Conservation (phyloP, 2,797 vertebrate species). For the Siniperca scherzeri region DNA sequence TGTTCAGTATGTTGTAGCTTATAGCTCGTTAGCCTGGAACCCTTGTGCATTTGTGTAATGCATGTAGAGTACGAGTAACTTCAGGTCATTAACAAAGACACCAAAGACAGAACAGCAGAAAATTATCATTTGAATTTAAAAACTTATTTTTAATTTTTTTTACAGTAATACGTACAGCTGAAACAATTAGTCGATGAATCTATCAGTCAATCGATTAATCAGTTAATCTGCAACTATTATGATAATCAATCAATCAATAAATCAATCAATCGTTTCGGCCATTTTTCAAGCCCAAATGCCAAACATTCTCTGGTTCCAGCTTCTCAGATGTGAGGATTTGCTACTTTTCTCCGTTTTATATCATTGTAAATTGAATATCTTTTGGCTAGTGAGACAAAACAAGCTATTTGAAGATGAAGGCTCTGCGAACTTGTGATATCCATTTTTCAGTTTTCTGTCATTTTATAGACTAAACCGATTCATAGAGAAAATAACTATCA, state of each 20-base stretch:
- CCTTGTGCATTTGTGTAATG: neutral
- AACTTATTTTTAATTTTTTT: neutral
- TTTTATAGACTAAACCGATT: no score
- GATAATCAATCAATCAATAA: no score
- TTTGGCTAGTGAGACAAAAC: neutral
- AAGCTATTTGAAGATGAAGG: neutral
- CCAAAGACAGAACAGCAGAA: no score
- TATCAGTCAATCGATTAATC: neutral
- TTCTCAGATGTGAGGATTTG: neutral
- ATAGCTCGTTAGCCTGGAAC: neutral
- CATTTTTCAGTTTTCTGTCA: neutral
- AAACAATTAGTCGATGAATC: neutral
- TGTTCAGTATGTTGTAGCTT: neutral
- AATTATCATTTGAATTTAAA: no score
- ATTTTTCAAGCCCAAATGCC: no score
- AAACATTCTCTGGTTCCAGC: neutral
- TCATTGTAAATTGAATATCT: neutral
- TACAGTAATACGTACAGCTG: neutral
- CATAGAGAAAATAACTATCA: no score
- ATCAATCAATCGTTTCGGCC: rapidly evolving
- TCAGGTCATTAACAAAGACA: neutral
- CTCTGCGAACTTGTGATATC: neutral
- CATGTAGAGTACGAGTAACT: neutral
- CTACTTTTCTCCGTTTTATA: neutral
- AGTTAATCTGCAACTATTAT: neutral